Percentiles rank a stretch among this genome's conserved stretches.
These are phyloP conservation scores for Buphagus erythrorhynchus DNA, from an alignment of 2,797 vertebrate genomes.

Conservation along the genomic window DNA sequence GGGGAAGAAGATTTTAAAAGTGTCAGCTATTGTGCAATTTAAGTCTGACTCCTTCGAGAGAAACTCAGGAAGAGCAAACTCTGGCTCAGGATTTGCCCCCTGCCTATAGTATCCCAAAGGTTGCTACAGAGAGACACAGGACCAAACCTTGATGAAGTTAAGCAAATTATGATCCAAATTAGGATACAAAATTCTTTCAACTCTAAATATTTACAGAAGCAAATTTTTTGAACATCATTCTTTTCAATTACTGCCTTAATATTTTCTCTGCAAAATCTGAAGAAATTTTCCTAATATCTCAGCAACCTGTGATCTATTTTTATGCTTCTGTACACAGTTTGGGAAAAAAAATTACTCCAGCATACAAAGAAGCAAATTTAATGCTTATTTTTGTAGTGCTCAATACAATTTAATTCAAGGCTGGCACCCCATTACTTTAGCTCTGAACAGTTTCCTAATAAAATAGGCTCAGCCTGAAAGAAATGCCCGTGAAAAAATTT, in stretches of 20 bases:
- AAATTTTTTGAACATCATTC: neutral
- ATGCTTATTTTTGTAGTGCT: neutral
- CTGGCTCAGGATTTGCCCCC: neutral
- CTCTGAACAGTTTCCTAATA: neutral
- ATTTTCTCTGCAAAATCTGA: neutral
- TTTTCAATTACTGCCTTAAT: neutral
- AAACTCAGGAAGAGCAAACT: neutral
- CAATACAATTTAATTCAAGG: neutral
- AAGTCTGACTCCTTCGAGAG: neutral
- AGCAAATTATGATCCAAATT: neutral
- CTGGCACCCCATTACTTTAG: neutral
- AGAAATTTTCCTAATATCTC: neutral
- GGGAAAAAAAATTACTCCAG: neutral
- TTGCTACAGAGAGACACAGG: neutral
- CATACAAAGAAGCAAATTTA: neutral
- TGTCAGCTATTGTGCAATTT: neutral
- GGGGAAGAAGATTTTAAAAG: neutral
- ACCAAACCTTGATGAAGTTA: neutral
- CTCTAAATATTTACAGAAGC: neutral
- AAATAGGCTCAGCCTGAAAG: neutral
- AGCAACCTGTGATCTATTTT: neutral
- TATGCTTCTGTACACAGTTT: fast-evolving
- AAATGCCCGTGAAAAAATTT: neutral
- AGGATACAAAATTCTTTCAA: neutral
- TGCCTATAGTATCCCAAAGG: neutral